Evolutionary conservation across 2,113 vertebrate genomes (phyloP).

Genomic region (Triplophysa rosa): DNA sequence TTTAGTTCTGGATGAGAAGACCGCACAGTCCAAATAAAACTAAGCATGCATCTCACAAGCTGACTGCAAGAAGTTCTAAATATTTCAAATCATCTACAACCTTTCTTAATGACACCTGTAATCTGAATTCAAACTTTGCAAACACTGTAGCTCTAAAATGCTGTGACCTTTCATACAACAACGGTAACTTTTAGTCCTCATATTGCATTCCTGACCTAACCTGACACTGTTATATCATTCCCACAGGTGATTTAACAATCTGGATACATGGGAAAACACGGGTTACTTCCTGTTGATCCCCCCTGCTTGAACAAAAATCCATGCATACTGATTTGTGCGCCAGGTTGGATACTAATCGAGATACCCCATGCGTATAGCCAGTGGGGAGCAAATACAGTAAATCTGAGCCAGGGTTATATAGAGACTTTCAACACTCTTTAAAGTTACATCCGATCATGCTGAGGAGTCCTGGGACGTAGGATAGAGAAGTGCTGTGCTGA

Average conservation of each 20-base stretch:
- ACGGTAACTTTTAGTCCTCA: neutral
- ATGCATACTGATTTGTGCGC: conserved; percentile 16
- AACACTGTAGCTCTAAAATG: conserved; percentile 3
- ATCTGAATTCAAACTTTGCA: neutral
- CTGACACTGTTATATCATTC: neutral
- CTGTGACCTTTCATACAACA: neutral
- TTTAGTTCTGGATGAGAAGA: conserved; percentile 15
- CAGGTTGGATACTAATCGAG: neutral
- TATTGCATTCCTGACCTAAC: neutral
- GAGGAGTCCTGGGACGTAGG: neutral
- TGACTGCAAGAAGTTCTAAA: neutral
- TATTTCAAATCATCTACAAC: neutral
- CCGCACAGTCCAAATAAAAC: neutral
- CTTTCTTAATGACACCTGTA: neutral
- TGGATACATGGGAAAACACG: conserved; percentile 2
- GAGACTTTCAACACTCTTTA: conserved; percentile 16
- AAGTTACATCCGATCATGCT: conserved; percentile 23
- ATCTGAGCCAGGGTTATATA: conserved; percentile 15
- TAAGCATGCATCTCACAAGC: neutral
- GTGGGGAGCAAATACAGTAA: neutral
- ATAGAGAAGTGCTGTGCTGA: neutral
- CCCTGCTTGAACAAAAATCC: conserved; percentile 10
- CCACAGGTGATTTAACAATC: neutral
- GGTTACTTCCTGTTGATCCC: conserved; percentile 7
- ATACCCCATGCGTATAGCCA: neutral